phyloP scores from a whole-genome alignment of 2,888 invertebrate species.

The Lithophane semibrunnea region DNA sequence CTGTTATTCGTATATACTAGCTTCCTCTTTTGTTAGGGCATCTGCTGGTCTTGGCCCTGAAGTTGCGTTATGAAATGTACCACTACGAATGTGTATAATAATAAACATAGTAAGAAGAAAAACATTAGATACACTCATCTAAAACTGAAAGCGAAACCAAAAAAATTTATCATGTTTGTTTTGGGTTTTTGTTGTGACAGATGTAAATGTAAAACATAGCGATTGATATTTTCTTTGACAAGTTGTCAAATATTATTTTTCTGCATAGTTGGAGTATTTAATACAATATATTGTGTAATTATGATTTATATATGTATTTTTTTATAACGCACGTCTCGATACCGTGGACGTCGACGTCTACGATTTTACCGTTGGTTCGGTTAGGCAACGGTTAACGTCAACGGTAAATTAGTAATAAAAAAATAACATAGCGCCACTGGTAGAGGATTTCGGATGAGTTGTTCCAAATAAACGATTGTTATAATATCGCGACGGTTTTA shows the following conservation, averaged over 20 bases:
- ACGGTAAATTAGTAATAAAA: no score
- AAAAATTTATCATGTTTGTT: constrained; percentile 71
- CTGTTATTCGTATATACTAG: not conserved
- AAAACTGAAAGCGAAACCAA: constrained; percentile 32
- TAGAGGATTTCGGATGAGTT: not conserved
- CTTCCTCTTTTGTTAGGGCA: not conserved
- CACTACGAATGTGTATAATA: constrained; percentile 76
- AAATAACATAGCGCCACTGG: not conserved
- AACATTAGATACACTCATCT: constrained; percentile 74
- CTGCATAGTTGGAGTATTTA: not conserved
- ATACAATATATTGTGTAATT: not conserved
- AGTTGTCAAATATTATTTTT: constrained; percentile 34
- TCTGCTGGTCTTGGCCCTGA: not conserved
- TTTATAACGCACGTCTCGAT: not conserved
- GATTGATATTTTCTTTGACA: constrained; percentile 30
- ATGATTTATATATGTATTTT: not conserved
- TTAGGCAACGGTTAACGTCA: no score
- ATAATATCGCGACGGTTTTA: no score
- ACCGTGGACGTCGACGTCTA: not conserved
- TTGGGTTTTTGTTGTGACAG: constrained; percentile 33
- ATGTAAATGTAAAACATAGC: constrained; percentile 2
- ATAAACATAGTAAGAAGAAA: constrained; percentile 74
- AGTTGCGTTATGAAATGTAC: constrained; percentile 72
- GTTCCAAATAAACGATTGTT: not conserved
- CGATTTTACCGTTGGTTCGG: no score